A percentile compares a stretch with the other conserved stretches of the same genome.
phyloP scores from a whole-genome alignment of 37 sponge, comb jelly and placozoan species.

The Chondrilla cf. caribensis region DNA sequence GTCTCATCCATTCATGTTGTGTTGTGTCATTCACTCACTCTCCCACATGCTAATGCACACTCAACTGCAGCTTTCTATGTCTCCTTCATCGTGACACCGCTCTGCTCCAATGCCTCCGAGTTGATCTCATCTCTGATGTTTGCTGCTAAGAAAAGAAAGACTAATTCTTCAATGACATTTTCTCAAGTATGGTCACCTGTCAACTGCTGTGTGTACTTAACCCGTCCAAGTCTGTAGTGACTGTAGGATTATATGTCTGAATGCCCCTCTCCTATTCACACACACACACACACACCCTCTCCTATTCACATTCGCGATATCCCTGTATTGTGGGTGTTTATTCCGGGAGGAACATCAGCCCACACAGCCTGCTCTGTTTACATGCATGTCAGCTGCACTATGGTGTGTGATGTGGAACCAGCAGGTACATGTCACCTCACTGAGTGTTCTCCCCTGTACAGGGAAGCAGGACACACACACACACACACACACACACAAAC shows the following conservation, averaged over 20 bases:
- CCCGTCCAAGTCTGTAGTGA: too few relatives aligned
- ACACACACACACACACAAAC: neutral
- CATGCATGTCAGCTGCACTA: neutral
- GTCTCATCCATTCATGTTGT: neutral
- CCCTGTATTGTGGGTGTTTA: too few relatives aligned
- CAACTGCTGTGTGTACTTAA: too few relatives aligned
- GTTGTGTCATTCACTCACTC: too few relatives aligned
- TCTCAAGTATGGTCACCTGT: conserved; percentile 79
- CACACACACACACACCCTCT: too few relatives aligned
- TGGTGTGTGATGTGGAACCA: neutral
- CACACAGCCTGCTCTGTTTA: too few relatives aligned
- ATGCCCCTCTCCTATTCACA: too few relatives aligned
- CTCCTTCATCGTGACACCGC: conserved; percentile 86
- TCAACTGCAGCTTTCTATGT: conserved; percentile 83
- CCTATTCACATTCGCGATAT: too few relatives aligned
- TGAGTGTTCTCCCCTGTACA: neutral
- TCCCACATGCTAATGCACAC: too few relatives aligned
- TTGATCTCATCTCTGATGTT: conserved; percentile 90
- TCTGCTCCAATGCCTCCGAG: conserved; percentile 95
- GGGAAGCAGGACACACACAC: neutral
- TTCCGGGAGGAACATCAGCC: too few relatives aligned
- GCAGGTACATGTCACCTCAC: neutral
- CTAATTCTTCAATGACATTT: conserved; percentile 78
- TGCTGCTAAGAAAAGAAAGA: conserved; percentile 79
- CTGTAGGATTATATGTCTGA: too few relatives aligned